Conservation (phyloP, 2,113 vertebrate species). For the Cinclus mexicanus region DNA sequence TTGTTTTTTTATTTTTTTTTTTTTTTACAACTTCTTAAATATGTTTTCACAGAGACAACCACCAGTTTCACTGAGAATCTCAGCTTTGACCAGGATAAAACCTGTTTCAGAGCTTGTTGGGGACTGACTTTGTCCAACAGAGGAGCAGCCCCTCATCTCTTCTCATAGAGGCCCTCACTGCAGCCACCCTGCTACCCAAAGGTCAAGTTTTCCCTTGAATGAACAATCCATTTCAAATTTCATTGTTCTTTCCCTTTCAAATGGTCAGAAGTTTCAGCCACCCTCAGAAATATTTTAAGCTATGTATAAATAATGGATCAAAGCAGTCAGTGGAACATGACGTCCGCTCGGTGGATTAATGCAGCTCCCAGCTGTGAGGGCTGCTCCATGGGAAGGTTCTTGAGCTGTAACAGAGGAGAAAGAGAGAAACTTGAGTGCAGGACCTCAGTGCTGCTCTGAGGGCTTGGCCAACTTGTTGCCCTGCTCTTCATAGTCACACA, state of each 20-base stretch:
- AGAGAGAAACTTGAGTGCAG: neutral
- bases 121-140: neutral
- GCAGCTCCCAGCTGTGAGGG: neutral
- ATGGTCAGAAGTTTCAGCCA: neutral
- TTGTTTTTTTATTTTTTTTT: no score
- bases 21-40: neutral
- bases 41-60: neutral
- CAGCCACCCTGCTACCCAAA: neutral
- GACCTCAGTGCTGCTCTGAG: fast-evolving
- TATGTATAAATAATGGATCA: neutral
- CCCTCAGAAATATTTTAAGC: neutral
- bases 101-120: neutral
- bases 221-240: neutral
- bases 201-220: neutral
- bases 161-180: neutral
- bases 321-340: neutral
- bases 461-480: neutral
- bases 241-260: neutral
- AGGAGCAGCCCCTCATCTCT: neutral
- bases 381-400: neutral
- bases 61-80: neutral
- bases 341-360: neutral
- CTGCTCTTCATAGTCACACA: neutral
- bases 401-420: neutral
- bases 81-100: neutral